These are phyloP conservation scores for Metopia argyrocephala DNA, from an alignment of 2,888 invertebrate species.

Conservation along the genomic window DNA sequence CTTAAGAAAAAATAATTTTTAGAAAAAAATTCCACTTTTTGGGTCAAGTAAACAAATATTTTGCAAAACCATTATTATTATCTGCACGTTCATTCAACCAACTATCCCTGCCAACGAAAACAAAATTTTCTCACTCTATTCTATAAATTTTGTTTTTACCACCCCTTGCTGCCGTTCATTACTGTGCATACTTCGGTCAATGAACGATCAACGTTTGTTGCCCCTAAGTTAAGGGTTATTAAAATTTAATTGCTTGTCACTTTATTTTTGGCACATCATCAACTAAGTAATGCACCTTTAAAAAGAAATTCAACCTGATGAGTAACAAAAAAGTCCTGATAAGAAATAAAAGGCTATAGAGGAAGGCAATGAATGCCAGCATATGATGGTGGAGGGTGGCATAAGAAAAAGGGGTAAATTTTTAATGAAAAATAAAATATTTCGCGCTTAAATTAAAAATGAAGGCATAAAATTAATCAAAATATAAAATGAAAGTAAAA, in stretches of 20 bases:
- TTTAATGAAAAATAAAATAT: conserved; percentile 55
- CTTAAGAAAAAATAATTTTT: background rate
- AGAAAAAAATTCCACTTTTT: conserved; percentile 19
- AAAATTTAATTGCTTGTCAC: conserved; percentile 65
- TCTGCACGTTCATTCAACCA: background rate
- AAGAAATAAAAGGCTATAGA: conserved; percentile 18
- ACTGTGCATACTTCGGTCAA: background rate
- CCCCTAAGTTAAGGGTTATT: conserved; percentile 55
- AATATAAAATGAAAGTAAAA: conserved; percentile 15
- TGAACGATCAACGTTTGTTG: background rate
- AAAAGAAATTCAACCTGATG: conserved; percentile 52
- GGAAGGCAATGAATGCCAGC: background rate
- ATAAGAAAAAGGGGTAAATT: conserved; percentile 47
- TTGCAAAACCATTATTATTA: conserved; percentile 18
- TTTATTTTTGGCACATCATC: conserved; percentile 64
- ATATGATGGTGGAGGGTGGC: background rate
- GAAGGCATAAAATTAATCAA: conserved; percentile 56
- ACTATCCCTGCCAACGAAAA: background rate
- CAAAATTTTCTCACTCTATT: background rate
- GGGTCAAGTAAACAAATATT: conserved; percentile 55
- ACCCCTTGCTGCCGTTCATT: background rate
- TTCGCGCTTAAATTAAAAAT: conserved; percentile 56
- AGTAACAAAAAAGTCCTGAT: conserved; percentile 30
- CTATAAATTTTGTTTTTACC: background rate
- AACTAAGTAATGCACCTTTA: conserved; percentile 55